These are phyloP conservation scores for Melinopterus prodromus DNA, from an alignment of 2,888 invertebrate genomes.

Conservation along the genomic window DNA sequence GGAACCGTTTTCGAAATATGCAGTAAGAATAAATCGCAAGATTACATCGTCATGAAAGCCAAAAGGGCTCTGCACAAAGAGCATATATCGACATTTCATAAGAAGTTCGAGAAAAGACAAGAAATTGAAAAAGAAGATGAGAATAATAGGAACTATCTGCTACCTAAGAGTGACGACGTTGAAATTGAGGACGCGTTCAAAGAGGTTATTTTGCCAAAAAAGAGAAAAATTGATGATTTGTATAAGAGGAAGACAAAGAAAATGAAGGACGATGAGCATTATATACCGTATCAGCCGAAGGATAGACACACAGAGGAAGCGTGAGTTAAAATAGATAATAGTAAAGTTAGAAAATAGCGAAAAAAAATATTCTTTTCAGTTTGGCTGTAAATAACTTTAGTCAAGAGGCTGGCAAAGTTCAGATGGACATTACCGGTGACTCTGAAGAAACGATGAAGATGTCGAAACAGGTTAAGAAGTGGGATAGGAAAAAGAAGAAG, in stretches of 20 bases:
- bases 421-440: slow-evolving; percentile 87
- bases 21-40: slow-evolving; percentile 78
- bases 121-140: slow-evolving; percentile 45
- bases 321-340: slow-evolving; percentile 58
- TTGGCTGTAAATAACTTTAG: slow-evolving; percentile 83
- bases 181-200: slow-evolving; percentile 67
- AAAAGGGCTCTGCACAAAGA: slow-evolving; percentile 80
- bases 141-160: slow-evolving; percentile 46
- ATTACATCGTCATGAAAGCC: slow-evolving; percentile 85
- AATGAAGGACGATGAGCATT: slow-evolving; percentile 78
- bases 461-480: slow-evolving; percentile 73
- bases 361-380: slow-evolving; percentile 55
- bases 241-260: slow-evolving; percentile 68
- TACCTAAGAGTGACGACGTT: slow-evolving; percentile 62
- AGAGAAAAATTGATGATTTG: slow-evolving; percentile 65
- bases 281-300: slow-evolving; percentile 83
- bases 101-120: slow-evolving; percentile 57
- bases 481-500: slow-evolving; percentile 97
- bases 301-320: slow-evolving; percentile 88
- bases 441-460: slow-evolving; percentile 72
- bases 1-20: slow-evolving; percentile 96
- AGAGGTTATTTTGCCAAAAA: slow-evolving; percentile 65
- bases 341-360: not conserved
- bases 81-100: slow-evolving; percentile 62
- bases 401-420: slow-evolving; percentile 78